These are phyloP conservation scores for Aegithalos caudatus DNA, from an alignment of 2,113 vertebrate genomes.

Conservation along the genomic window DNA sequence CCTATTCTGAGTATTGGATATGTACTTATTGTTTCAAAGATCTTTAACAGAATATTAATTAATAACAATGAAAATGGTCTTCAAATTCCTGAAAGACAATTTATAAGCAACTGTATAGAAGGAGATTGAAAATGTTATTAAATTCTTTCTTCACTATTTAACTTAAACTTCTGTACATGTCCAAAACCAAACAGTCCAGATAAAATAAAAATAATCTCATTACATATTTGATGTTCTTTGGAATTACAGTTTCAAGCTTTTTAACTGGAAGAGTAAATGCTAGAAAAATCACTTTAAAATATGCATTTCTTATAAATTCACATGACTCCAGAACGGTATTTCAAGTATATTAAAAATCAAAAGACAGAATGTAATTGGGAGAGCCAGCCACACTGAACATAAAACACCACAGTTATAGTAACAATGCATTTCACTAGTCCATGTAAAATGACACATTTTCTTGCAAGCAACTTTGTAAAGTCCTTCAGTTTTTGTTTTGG, in stretches of 20 bases:
- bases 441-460: background rate
- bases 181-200: too few relatives aligned
- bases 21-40: background rate
- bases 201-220: background rate
- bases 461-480: background rate
- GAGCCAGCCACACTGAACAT: background rate
- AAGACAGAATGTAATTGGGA: background rate
- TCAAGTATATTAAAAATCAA: background rate
- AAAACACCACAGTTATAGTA: background rate
- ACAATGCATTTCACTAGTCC: background rate
- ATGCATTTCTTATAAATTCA: background rate
- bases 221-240: background rate
- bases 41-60: background rate
- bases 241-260: background rate
- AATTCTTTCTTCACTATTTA: background rate
- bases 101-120: background rate
- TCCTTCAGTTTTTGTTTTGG: background rate
- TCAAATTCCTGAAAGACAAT: background rate
- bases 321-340: background rate
- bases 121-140: background rate
- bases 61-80: background rate
- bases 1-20: background rate
- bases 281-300: background rate
- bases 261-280: background rate
- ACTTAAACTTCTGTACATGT: background rate